Evolutionary conservation across 2,113 vertebrate species (phyloP).

Genomic region (Passerina amoena): DNA sequence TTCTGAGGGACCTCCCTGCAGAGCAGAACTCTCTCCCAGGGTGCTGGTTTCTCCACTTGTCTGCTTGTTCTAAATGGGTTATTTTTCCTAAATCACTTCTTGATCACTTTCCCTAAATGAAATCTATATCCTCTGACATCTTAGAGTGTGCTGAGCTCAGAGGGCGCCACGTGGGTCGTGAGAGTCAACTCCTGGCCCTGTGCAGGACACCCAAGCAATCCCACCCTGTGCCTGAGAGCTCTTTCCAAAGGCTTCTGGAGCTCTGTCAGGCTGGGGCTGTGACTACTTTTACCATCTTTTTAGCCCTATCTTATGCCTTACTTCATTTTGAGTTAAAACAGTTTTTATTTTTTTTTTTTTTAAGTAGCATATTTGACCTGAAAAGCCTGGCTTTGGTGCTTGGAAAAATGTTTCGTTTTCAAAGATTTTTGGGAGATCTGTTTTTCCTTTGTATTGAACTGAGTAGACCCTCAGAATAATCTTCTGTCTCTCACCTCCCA

Average conservation of each 20-base stretch:
- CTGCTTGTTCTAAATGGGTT: not conserved
- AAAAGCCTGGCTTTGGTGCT: not conserved
- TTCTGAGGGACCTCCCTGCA: not conserved
- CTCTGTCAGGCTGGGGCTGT: not conserved
- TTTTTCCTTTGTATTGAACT: not conserved
- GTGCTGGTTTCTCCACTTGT: not conserved
- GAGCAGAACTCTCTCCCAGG: not conserved
- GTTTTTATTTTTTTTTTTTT: not conserved
- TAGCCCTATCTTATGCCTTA: not conserved
- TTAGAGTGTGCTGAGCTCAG: not conserved
- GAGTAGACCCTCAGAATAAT: not conserved
- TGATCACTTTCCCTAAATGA: not conserved
- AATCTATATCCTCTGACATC: not conserved
- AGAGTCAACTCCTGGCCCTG: too few relatives aligned
- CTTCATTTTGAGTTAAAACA: not conserved
- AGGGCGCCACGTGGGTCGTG: too few relatives aligned
- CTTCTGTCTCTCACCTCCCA: not conserved
- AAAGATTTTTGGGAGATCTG: not conserved
- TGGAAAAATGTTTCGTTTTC: not conserved
- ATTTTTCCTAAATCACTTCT: fast-evolving
- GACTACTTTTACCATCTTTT: not conserved
- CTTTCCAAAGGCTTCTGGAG: not conserved
- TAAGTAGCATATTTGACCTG: not conserved
- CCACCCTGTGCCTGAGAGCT: not conserved
- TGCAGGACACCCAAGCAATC: not conserved